phyloP scores from a whole-genome alignment of 2,797 vertebrate genomes.

The Sciaenops ocellatus region DNA sequence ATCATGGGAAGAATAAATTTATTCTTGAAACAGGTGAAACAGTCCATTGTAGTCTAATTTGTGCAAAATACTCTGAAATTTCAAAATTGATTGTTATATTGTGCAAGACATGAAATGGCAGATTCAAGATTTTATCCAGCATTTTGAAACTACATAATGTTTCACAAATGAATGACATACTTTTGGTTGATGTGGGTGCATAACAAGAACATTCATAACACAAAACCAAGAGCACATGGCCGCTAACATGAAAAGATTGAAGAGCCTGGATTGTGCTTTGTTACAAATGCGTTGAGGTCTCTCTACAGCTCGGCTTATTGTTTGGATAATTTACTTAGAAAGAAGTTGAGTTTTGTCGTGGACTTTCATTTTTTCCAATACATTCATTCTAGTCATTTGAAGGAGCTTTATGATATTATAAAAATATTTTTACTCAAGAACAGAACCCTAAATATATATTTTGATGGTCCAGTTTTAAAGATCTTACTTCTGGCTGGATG shows the following conservation, averaged over 20 bases:
- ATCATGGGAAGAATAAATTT: slow-evolving; percentile 11
- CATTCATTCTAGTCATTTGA: slow-evolving; percentile 6
- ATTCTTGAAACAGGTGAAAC: background rate
- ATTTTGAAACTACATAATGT: slow-evolving; percentile 8
- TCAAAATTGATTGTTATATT: slow-evolving; percentile 8
- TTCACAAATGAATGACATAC: background rate
- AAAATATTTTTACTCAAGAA: background rate
- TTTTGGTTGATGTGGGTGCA: slow-evolving; percentile 1
- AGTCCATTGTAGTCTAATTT: background rate
- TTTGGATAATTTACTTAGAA: background rate
- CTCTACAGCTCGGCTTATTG: background rate
- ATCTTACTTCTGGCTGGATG: slow-evolving; percentile 3
- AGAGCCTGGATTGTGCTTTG: background rate
- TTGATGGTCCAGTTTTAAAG: slow-evolving; percentile 6
- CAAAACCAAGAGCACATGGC: background rate
- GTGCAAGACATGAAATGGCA: background rate
- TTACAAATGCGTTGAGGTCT: background rate
- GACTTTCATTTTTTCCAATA: slow-evolving; percentile 17
- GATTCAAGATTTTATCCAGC: slow-evolving; percentile 17
- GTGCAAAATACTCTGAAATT: slow-evolving; percentile 4
- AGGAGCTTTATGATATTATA: background rate
- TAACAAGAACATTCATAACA: background rate
- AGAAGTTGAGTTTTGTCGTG: background rate
- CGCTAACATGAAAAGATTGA: background rate
- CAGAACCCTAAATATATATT: slow-evolving; percentile 10